Evolutionary conservation across 2,113 vertebrate genomes (phyloP).

Genomic region (Microtus oregoni): DNA sequence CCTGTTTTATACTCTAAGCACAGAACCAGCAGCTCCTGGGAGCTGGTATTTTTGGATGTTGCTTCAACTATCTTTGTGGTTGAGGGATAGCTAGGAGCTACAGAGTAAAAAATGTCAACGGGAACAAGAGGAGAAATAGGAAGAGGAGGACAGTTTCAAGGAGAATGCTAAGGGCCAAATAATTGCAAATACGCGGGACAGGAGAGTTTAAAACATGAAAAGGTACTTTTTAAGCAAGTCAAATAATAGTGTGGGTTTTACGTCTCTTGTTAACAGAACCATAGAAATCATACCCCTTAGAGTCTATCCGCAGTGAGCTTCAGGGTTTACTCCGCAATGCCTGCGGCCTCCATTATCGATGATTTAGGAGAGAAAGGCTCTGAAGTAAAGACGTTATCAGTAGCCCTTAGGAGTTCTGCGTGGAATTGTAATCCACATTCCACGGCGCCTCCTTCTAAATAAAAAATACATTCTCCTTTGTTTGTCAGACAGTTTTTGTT

Average conservation of each 20-base stretch:
- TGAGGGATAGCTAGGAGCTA: slow-evolving; percentile 90
- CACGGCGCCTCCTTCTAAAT: slow-evolving; percentile 30
- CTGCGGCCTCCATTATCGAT: slow-evolving; percentile 76
- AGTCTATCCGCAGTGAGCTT: slow-evolving; percentile 80
- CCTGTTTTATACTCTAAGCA: slow-evolving; percentile 87
- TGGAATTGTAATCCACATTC: slow-evolving; percentile 48
- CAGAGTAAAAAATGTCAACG: slow-evolving; percentile 86
- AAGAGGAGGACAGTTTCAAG: slow-evolving; percentile 87
- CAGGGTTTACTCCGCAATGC: slow-evolving; percentile 82
- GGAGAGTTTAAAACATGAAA: slow-evolving; percentile 80
- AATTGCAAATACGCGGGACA: slow-evolving; percentile 81
- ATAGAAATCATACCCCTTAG: slow-evolving; percentile 81
- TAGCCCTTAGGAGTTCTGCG: slow-evolving; percentile 66
- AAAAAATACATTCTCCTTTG: slow-evolving; percentile 41
- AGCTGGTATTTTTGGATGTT: slow-evolving; percentile 91
- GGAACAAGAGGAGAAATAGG: slow-evolving; percentile 84
- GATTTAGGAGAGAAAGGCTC: slow-evolving; percentile 82
- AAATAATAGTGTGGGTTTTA: slow-evolving; percentile 77
- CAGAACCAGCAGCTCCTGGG: slow-evolving; percentile 87
- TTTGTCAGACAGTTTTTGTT: slow-evolving; percentile 52
- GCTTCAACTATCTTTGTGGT: slow-evolving; percentile 89
- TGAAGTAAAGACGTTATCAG: slow-evolving; percentile 78
- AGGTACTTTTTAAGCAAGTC: slow-evolving; percentile 79
- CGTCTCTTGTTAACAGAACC: slow-evolving; percentile 85
- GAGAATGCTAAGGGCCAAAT: slow-evolving; percentile 87